Evolutionary conservation across 2,888 invertebrate genomes (phyloP), one percentile per base, ranked within the genome.

Genomic region (Hydraecia micacea): DNA sequence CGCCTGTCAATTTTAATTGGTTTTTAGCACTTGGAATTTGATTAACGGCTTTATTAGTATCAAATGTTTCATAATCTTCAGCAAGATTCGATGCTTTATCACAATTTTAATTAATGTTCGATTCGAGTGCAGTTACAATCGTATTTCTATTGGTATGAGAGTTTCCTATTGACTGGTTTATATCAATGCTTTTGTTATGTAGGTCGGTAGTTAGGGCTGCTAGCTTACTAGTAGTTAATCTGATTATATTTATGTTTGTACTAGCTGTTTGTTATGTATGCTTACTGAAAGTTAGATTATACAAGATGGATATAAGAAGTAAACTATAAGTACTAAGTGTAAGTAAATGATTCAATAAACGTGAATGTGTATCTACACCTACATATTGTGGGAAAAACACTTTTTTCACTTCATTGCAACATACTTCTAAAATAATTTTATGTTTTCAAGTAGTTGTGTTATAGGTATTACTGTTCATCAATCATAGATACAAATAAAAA

Each of bases 1-100:
- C 90, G 89, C 91, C 89, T 90, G 91, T 94, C 92, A 92, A 89
- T 91, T 94, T 94, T 94, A 95, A 95, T 95, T 95, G 93, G 92
- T 92, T 95, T 94, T 94, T 93, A 93, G 93, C 92, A 92, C 90
- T 93, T 86, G 74, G 81, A 87, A 83, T 83, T 89, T 87, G 83
- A 88, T 88, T 86, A 89, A 88, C 81, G 68, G 74, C 77, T 83
- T 89, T 87, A 87, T 89, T 86, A 87, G 79, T 83, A 83, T 80
- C 66, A 83, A 87, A 84, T 77, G 65, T 88, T 88, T 88, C 84
- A 75, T 81, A 87, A 85, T 75, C 83, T 80, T 83, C 63, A 75
- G 70, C 65, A 81, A 84, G 83, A 79, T 86, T 88, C 69, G 52
- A 77, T 80, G 73, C 83, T 88, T 83, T 88, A 89, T 89, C 81